Conservation (phyloP, 2,113 vertebrate genomes). For the Rhea americana region DNA sequence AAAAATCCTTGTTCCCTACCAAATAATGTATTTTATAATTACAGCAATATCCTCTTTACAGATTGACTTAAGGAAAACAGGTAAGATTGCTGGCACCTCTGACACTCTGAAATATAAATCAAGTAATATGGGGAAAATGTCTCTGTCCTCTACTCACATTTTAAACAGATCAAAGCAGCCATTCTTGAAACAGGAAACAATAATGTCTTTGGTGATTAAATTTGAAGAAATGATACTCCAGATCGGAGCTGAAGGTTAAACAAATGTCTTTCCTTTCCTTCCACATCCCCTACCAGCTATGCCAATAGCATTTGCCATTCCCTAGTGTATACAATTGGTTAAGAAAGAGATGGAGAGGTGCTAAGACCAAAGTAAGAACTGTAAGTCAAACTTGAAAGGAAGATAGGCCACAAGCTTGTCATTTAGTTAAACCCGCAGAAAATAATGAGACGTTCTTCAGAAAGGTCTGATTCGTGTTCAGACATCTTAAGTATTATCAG, state of each 20-base stretch:
- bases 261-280: not conserved
- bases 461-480: not conserved
- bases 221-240: not conserved
- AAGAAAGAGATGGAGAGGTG: not conserved
- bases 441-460: not conserved
- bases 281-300: not conserved
- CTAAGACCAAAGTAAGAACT: not conserved
- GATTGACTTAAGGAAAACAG: not conserved
- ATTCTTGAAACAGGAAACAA: not conserved
- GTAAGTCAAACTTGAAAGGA: not conserved
- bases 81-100: not conserved
- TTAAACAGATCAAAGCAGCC: constrained; percentile 6
- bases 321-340: not conserved
- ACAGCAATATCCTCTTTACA: not conserved
- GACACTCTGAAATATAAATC: not conserved
- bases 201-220: not conserved
- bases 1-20: not conserved
- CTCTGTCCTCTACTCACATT: not conserved
- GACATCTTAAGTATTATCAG: not conserved
- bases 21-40: not conserved
- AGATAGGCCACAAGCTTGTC: not conserved
- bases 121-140: not conserved
- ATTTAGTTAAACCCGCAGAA: constrained; percentile 24
- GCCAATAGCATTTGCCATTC: not conserved
- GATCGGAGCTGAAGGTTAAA: constrained; percentile 6